These are phyloP conservation scores for Oppia nitens DNA, from an alignment of 1,140 invertebrate genomes.

Conservation along the genomic window DNA sequence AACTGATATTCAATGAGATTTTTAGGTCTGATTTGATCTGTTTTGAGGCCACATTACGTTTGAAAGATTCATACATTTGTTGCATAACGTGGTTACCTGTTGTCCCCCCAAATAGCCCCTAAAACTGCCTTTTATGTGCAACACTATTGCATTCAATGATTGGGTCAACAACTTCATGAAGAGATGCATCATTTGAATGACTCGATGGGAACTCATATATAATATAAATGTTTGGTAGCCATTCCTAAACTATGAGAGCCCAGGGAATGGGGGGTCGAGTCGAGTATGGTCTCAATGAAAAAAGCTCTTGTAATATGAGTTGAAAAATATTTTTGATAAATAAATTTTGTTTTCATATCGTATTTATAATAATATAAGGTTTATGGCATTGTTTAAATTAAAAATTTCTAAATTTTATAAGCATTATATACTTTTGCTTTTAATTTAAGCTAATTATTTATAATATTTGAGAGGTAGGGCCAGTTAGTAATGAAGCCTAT, in stretches of 20 bases:
- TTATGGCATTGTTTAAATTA: no score
- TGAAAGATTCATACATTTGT: background rate
- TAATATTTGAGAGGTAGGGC: no score
- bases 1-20: no score
- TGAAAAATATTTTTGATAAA: no score
- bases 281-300: background rate
- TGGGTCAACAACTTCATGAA: background rate
- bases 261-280: background rate
- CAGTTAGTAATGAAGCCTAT: no score
- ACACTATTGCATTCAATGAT: background rate
- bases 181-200: background rate
- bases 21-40: no score
- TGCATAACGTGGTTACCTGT: background rate
- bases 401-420: no score
- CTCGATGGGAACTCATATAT: background rate
- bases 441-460: no score
- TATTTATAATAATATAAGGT: no score
- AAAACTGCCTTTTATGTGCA: background rate
- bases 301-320: background rate
- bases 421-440: no score
- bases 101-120: background rate
- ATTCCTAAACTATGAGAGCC: background rate
- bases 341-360: no score
- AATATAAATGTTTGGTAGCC: background rate
- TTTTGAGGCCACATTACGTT: no score